Evolutionary conservation across 2,888 invertebrate species (phyloP).

Genomic region (Drosophila picticornis): DNA sequence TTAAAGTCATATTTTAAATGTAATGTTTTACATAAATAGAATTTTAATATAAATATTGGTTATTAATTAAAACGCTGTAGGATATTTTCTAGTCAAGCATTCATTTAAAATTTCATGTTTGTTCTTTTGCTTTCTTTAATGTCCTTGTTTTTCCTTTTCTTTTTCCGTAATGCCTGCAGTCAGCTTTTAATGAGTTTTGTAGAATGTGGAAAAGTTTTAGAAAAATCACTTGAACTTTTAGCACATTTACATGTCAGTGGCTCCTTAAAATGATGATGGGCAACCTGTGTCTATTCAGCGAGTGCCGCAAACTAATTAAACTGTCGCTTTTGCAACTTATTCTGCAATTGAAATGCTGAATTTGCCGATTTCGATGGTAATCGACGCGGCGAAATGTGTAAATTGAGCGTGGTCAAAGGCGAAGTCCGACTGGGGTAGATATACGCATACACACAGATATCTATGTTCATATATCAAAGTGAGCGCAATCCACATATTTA

Average conservation of each 20-base stretch:
- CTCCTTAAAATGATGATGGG: conserved; percentile 54
- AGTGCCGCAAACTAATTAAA: conserved; percentile 69
- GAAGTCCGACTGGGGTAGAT: conserved; percentile 9
- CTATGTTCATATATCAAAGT: conserved; percentile 4
- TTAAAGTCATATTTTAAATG: background rate
- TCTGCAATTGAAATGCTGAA: conserved; percentile 24
- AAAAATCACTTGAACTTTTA: conserved; percentile 74
- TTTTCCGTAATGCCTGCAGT: conserved; percentile 51
- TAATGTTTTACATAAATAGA: background rate
- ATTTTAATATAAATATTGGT: background rate
- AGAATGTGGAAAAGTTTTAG: conserved; percentile 53
- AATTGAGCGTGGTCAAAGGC: conserved; percentile 67
- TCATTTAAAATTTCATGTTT: background rate
- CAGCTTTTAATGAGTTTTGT: conserved; percentile 75
- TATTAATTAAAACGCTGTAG: background rate
- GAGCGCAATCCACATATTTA: conserved; percentile 3
- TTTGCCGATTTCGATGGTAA: conserved; percentile 59
- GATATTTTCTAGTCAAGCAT: conserved; percentile 2
- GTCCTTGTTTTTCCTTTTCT: background rate
- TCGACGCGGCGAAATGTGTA: conserved; percentile 67
- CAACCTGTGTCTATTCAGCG: conserved; percentile 61
- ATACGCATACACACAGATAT: background rate
- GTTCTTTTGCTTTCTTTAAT: background rate
- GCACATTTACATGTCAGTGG: conserved; percentile 84
- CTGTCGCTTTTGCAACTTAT: conserved; percentile 32